These are phyloP conservation scores for Erannis defoliaria DNA, from an alignment of 2,888 invertebrate species.

Conservation along the genomic window DNA sequence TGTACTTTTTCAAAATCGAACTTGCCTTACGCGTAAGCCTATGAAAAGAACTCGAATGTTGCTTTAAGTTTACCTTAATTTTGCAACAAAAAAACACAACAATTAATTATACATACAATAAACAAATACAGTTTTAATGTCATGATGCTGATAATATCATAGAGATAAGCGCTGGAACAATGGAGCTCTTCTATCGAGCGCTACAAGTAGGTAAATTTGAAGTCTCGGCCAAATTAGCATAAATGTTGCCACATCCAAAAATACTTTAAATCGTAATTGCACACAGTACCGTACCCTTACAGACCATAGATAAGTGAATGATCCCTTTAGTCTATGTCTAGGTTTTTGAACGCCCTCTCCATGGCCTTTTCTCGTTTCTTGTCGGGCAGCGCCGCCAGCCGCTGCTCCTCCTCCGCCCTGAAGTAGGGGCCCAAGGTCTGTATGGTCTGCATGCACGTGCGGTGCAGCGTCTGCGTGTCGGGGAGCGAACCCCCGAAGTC, in stretches of 20 bases:
- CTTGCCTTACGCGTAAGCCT: neutral
- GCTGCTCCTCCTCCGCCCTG: slow-evolving; percentile 75
- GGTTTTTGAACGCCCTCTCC: slow-evolving; percentile 90
- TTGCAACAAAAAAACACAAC: neutral
- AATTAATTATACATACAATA: too few species aligned
- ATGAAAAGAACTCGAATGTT: neutral
- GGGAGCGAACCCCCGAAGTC: slow-evolving; percentile 88
- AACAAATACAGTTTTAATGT: slow-evolving; percentile 6
- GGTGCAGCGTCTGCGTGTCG: slow-evolving; percentile 76
- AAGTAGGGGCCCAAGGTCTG: slow-evolving; percentile 71
- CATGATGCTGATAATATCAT: slow-evolving; percentile 2
- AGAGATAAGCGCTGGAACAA: neutral
- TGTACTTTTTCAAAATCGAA: slow-evolving; percentile 10
- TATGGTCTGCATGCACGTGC: slow-evolving; percentile 72
- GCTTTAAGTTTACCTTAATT: too few species aligned
- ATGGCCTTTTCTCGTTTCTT: slow-evolving; percentile 84
- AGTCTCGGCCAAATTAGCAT: slow-evolving; percentile 18
- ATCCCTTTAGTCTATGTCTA: slow-evolving; percentile 89
- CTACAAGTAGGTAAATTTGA: slow-evolving; percentile 11
- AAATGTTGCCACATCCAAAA: slow-evolving; percentile 23
- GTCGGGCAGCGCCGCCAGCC: slow-evolving; percentile 71
- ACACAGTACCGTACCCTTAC: slow-evolving; percentile 8
- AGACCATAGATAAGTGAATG: neutral
- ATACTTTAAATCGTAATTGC: slow-evolving; percentile 5
- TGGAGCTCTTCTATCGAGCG: neutral